Conservation (phyloP, 2,113 vertebrate genomes). For the Ahaetulla prasina region DNA sequence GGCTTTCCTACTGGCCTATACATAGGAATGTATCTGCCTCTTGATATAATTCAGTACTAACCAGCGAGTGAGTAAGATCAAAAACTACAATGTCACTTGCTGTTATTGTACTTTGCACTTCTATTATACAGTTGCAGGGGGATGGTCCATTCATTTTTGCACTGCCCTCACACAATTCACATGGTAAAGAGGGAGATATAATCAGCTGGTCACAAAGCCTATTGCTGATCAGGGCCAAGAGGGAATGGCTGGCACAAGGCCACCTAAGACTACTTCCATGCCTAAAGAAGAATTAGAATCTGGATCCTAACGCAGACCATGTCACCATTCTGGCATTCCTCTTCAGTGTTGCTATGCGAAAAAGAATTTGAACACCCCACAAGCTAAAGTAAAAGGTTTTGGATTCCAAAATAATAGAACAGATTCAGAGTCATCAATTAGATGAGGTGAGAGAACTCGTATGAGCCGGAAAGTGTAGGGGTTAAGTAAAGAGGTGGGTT, state of each 20-base stretch:
- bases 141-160: not conserved
- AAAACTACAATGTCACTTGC: not conserved
- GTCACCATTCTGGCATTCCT: not conserved
- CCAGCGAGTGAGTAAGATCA: not conserved
- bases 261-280: not conserved
- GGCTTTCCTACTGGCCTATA: not conserved
- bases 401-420: not conserved
- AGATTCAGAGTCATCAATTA: not conserved
- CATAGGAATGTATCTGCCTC: not conserved
- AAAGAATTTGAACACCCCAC: not conserved
- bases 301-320: not conserved
- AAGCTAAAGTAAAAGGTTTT: not conserved
- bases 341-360: not conserved
- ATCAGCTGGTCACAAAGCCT: not conserved
- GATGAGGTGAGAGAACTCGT: not conserved
- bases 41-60: not conserved
- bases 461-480: not conserved
- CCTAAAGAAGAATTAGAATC: not conserved
- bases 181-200: not conserved
- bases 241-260: not conserved
- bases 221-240: not conserved
- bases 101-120: not conserved
- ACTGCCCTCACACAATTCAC: not conserved
- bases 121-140: not conserved
- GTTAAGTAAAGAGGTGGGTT: not conserved